Percentiles rank a stretch among this genome's conserved stretches.
Conservation (phyloP, 2,888 invertebrate species). For the Hemistola chrysoprasaria region DNA sequence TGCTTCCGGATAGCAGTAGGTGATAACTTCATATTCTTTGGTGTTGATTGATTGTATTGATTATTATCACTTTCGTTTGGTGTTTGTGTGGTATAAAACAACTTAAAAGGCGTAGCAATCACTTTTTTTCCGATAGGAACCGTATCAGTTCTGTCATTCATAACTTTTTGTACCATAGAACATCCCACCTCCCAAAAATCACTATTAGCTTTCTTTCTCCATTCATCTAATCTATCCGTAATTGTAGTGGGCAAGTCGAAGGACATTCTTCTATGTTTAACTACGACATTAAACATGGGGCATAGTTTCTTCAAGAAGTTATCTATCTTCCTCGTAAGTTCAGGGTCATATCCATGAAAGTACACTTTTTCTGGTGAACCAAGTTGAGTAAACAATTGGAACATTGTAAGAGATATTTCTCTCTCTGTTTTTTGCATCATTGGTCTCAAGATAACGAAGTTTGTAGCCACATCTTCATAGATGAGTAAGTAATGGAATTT, state of each 20-base stretch:
- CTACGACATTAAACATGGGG: slow-evolving; percentile 7
- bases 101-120: too few relatives aligned
- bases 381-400: slow-evolving; percentile 17
- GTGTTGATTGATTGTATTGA: too few relatives aligned
- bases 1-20: background rate
- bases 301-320: slow-evolving; percentile 10
- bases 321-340: slow-evolving; percentile 5
- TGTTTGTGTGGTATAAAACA: too few relatives aligned
- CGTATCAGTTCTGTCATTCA: slow-evolving; percentile 2
- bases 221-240: slow-evolving; percentile 8
- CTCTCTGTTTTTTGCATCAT: slow-evolving; percentile 10
- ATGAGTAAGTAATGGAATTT: slow-evolving; percentile 15
- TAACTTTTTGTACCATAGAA: slow-evolving; percentile 15
- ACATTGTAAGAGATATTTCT: slow-evolving; percentile 18
- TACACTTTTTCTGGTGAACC: slow-evolving; percentile 18
- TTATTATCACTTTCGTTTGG: too few relatives aligned
- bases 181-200: slow-evolving; percentile 16
- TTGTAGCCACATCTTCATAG: slow-evolving; percentile 18
- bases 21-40: background rate
- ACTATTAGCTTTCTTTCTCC: slow-evolving; percentile 6
- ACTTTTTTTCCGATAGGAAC: too few relatives aligned
- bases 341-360: slow-evolving; percentile 10
- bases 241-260: slow-evolving; percentile 13
- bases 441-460: slow-evolving; percentile 18
- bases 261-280: slow-evolving; percentile 5